phyloP scores from a whole-genome alignment of 2,797 vertebrate species.

The Crypturellus tataupa region DNA sequence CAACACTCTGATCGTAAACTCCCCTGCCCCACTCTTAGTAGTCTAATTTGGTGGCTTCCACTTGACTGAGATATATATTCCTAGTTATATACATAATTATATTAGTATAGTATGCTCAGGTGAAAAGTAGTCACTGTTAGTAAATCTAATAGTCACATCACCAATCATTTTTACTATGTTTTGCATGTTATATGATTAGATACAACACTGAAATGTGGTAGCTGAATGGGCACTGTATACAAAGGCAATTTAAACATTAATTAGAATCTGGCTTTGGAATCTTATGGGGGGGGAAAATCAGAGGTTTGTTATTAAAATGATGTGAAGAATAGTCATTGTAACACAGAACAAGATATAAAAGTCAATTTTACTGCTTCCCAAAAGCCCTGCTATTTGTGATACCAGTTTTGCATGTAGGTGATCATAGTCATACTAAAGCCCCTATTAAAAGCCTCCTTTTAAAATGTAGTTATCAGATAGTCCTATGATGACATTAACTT shows the following conservation, averaged over 20 bases:
- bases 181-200: background rate
- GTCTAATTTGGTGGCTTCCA: background rate
- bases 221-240: background rate
- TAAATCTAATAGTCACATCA: background rate
- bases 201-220: background rate
- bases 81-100: rapidly evolving
- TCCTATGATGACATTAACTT: background rate
- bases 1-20: background rate
- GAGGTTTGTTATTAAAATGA: background rate
- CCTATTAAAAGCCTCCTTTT: background rate
- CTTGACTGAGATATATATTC: rapidly evolving
- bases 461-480: background rate
- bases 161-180: rapidly evolving
- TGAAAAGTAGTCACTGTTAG: background rate
- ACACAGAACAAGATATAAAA: background rate
- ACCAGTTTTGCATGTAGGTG: background rate
- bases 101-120: rapidly evolving
- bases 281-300: too few species aligned
- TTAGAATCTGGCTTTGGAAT: background rate
- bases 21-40: rapidly evolving
- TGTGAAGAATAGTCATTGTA: background rate
- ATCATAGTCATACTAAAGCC: background rate
- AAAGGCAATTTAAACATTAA: background rate
- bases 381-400: background rate
- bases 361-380: background rate